Base-by-base conservation (phyloP, 2,113 vertebrate species). In the Perca flavescens region DNA sequence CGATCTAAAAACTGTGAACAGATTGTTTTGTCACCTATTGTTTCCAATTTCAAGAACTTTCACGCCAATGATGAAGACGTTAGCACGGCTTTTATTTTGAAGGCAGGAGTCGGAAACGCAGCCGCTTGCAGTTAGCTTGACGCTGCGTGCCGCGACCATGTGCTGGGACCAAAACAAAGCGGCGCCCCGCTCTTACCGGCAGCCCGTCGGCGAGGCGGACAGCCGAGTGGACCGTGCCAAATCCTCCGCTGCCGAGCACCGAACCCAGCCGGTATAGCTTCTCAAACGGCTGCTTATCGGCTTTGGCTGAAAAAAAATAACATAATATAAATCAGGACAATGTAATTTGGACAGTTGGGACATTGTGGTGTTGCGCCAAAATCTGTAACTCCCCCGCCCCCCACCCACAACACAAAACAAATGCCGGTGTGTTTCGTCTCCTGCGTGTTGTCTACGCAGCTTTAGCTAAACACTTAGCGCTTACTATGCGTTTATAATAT, bases 191-290 rank as follows among this genome's bases (percentile, higher is more conserved):
- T 46, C 96, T 97, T 92, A 98, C 97, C 96, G 96, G 97, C 88
- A 96, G 92, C 88, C 89, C 96, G 25, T 97, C 97, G 19, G 96
- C 95, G 17, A 86, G 64, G 74, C 89, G 89, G 15, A 90, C 75
- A 1, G 80, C 86, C 12, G 81, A 78, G 88, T 98, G 98, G 9
- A 99, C 97, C 0, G 97, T 97, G 78, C 97, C 97, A 76, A 99
- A 99, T 1, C 97, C 97, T 0, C 97, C 97, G 72, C 96, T 97
- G 76, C 97, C 97, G 86, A 99, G 92, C 53, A 97, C 97, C 8
- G 97, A 93, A 54, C 96, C 97, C 89, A 97, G 95, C 47, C 97
- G 96, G 92, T 98, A 98, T 25, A 96, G 83, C 88, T 98, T 97
- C 82, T 98, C 97, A 88, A 98, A 97, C 0, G 95, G 94, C 85